Conservation (phyloP, 2,888 invertebrate species). For the Drosophila paracracens region DNA sequence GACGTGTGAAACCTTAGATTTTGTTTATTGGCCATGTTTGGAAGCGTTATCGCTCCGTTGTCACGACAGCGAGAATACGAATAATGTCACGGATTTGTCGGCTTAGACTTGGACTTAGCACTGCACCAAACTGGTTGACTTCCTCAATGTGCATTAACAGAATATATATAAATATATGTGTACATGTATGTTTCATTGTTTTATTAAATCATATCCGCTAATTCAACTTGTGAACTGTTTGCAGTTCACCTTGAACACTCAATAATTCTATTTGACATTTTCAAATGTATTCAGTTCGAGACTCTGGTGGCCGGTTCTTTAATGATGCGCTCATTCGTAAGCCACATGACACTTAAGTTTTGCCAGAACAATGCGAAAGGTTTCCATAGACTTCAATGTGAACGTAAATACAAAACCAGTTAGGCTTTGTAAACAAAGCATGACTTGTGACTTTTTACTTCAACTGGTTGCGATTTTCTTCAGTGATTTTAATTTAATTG, state of each 20-base stretch:
- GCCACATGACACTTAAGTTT: slow-evolving; percentile 21
- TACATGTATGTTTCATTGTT: not conserved
- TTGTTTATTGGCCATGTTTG: slow-evolving; percentile 9
- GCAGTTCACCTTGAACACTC: slow-evolving; percentile 49
- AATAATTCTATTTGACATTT: slow-evolving; percentile 1
- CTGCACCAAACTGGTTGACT: not conserved
- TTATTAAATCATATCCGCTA: slow-evolving; percentile 39
- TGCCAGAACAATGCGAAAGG: slow-evolving; percentile 26
- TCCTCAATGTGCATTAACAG: not conserved
- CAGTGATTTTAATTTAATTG: slow-evolving; percentile 7
- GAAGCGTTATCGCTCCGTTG: slow-evolving; percentile 9
- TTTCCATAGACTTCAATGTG: not conserved
- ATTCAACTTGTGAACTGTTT: slow-evolving; percentile 10
- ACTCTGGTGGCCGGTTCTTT: slow-evolving; percentile 3
- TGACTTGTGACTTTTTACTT: slow-evolving; percentile 55
- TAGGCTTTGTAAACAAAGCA: slow-evolving; percentile 52
- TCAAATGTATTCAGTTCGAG: not conserved
- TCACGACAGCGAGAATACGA: slow-evolving; percentile 10
- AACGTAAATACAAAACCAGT: slow-evolving; percentile 52
- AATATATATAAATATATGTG: not conserved
- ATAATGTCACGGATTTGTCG: slow-evolving; percentile 7
- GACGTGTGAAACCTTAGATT: slow-evolving; percentile 8
- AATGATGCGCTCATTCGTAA: slow-evolving; percentile 13
- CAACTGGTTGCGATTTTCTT: slow-evolving; percentile 38
- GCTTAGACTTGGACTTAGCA: not conserved